Conservation (phyloP, 2,113 vertebrate genomes). For the Siniperca knerii region DNA sequence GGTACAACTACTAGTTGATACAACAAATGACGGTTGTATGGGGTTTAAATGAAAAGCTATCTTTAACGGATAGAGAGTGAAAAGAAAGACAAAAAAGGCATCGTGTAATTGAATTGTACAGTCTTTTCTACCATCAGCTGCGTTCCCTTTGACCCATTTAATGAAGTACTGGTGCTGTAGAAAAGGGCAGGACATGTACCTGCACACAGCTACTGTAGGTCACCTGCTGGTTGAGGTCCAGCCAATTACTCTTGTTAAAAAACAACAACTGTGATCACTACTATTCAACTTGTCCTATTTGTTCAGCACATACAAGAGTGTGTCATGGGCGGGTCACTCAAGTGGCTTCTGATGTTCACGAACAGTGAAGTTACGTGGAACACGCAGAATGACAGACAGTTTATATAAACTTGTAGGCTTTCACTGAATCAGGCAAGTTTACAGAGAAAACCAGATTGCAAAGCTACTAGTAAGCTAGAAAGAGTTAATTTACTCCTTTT, state of each 20-base stretch:
- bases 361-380: neutral
- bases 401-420: neutral
- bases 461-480: neutral
- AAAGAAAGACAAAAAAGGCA: neutral
- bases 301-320: neutral
- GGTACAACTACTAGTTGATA: too few relatives aligned
- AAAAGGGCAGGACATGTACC: slow-evolving; percentile 9
- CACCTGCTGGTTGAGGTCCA: neutral
- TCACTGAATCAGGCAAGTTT: neutral
- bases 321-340: neutral
- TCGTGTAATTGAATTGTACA: neutral
- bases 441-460: slow-evolving; percentile 1
- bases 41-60: neutral
- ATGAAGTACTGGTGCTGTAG: neutral
- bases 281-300: neutral
- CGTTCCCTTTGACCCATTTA: neutral
- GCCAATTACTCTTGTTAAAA: neutral
- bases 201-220: slow-evolving; percentile 1
- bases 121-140: slow-evolving; percentile 3
- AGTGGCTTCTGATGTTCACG: neutral
- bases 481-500: neutral
- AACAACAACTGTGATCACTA: neutral
- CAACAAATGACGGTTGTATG: neutral
- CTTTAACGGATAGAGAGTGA: neutral
- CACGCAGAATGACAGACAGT: neutral